Percentiles rank a stretch among this genome's conserved stretches.
Conservation (phyloP, 2,797 vertebrate genomes). For the Enteromius anoplus region DNA sequence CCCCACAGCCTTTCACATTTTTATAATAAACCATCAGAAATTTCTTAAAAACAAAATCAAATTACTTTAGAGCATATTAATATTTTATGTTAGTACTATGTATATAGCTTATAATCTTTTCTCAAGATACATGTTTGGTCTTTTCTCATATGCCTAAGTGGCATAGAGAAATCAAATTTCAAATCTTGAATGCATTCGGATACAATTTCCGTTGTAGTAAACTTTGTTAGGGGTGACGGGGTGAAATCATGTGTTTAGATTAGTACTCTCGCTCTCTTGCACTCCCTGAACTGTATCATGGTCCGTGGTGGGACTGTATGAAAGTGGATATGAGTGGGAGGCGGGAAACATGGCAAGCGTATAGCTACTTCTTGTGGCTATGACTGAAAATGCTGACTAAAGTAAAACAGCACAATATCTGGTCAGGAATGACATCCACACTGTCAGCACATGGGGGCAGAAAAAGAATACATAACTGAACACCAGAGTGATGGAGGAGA, state of each 20-base stretch:
- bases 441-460: conserved; percentile 24
- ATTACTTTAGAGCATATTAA: not conserved
- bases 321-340: not conserved
- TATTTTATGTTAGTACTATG: not conserved
- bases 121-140: not conserved
- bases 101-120: not conserved
- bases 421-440: not conserved
- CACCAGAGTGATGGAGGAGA: not conserved
- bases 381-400: conserved; percentile 26
- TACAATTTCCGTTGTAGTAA: not conserved
- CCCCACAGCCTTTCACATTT: not conserved
- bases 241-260: conserved; percentile 10
- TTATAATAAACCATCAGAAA: not conserved
- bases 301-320: not conserved
- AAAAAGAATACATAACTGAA: conserved; percentile 23
- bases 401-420: conserved; percentile 9
- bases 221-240: not conserved
- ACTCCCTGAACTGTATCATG: not conserved
- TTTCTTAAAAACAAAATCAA: not conserved
- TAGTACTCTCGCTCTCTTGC: not conserved
- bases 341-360: not conserved
- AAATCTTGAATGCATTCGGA: not conserved
- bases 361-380: not conserved
- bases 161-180: not conserved
- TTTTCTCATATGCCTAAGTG: not conserved